Base-by-base conservation (phyloP, 2,797 vertebrate genomes). In the Catamblyrhynchus diadema region DNA sequence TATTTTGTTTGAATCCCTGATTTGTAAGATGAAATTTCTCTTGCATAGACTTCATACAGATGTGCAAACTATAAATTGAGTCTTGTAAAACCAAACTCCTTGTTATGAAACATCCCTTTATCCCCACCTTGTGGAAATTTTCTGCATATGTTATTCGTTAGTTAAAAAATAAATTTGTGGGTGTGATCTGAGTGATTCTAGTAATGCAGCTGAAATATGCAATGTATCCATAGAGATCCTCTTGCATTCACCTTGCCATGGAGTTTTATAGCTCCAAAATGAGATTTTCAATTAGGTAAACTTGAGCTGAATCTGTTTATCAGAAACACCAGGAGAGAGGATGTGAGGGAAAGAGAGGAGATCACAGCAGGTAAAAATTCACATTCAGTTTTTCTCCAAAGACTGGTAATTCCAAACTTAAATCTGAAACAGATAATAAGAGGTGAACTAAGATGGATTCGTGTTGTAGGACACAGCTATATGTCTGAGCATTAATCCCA, bases 101-200 rank as follows among this genome's bases (percentile, higher is more conserved):
- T 37, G 19, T 28, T 65, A 22, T 16, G 44, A 93, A 94, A 30
- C 37, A 77, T 53, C 30, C 6, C 50, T 88, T 72, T 53, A 86
- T 32, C 92, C 20, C 88, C 95, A 95, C 27, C 94, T 73, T 67
- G 93, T 95, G 95, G 94, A 93, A 93, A 24, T 33, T 41, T 79
- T 62, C 41, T 66, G 73, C 32, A 45, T 56, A 45, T 3, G 6
- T 25, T 37, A 5, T 32, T 33, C 11, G 11, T 73, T 39, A 19
- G 13, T 7, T 83, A 3, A 71, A 85, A 73, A 91, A 47, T 22
- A n/a, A 44, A 59, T 35, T 30, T 13, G 1, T 53, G 21, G 21
- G 7, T 41, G 54, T 50, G 30, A 47, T 39, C 22, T 27, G 21
- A 75, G 50, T 1, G 1, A 10, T 35, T 57, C 20, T 11, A n/a